Evolutionary conservation across 2,113 vertebrate genomes (phyloP).

Genomic region (Peromyscus polionotus): DNA sequence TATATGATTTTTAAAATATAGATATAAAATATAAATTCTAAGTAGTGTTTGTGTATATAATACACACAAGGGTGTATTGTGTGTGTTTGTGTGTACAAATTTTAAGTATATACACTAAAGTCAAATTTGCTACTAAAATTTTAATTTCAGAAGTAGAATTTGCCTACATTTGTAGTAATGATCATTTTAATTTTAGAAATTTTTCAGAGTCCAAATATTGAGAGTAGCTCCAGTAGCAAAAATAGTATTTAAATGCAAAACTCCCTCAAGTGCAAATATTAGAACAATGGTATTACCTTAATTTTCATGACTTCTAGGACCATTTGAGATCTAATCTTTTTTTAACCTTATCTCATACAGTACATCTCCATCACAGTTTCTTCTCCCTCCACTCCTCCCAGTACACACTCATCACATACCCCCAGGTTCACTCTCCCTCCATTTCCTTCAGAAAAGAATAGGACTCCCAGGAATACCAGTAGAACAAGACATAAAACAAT

Average conservation of each 20-base stretch:
- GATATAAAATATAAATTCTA: not conserved
- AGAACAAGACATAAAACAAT: not conserved
- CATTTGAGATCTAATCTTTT: not conserved
- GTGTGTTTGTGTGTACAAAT: not conserved
- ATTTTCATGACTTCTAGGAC: not conserved
- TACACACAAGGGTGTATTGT: not conserved
- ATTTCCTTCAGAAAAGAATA: not conserved
- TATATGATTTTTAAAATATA: not conserved
- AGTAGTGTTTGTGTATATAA: not conserved
- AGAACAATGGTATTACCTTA: not conserved
- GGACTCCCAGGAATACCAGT: not conserved
- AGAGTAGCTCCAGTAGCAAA: not conserved
- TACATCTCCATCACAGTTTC: not conserved
- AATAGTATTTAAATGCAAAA: not conserved
- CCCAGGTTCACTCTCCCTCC: too few species aligned
- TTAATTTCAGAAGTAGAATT: constrained; percentile 40
- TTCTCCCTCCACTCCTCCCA: not conserved
- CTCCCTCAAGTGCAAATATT: not conserved
- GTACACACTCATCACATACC: not conserved
- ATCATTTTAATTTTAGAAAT: not conserved
- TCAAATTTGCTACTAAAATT: constrained; percentile 25
- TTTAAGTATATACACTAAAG: not conserved
- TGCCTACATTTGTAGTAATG: not conserved
- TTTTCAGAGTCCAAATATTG: constrained; percentile 8
- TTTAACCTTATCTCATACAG: not conserved